Conservation (phyloP, 2,888 invertebrate genomes). For the Lamproptera curius region DNA sequence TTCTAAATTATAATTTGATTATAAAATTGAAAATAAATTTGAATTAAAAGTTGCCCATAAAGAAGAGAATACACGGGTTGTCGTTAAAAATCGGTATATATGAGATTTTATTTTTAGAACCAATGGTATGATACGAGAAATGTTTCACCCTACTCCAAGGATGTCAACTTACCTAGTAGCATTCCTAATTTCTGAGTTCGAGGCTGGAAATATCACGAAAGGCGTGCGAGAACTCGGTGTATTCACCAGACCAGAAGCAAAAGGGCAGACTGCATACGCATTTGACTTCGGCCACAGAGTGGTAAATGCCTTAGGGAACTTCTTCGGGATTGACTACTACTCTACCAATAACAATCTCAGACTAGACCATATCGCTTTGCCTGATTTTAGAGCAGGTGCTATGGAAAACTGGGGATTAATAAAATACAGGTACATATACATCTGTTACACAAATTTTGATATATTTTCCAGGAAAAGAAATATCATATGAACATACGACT, state of each 20-base stretch:
- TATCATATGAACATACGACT: no score
- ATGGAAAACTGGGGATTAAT: conserved; percentile 97
- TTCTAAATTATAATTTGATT: no score
- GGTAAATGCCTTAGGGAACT: conserved; percentile 71
- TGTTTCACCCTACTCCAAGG: conserved; percentile 78
- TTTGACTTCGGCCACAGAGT: conserved; percentile 77
- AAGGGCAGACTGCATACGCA: conserved; percentile 82
- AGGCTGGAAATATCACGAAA: conserved; percentile 41
- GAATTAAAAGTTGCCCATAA: no score
- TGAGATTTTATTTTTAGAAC: conserved; percentile 45
- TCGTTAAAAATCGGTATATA: no score
- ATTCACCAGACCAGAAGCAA: conserved; percentile 83
- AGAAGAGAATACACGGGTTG: no score
- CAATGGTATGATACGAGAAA: conserved; percentile 80
- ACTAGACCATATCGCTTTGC: conserved; percentile 90
- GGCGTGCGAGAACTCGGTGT: conserved; percentile 74
- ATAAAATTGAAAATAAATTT: no score
- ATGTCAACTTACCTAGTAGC: conserved; percentile 93
- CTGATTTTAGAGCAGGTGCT: conserved; percentile 90
- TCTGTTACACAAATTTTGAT: no score
- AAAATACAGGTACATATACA: conserved; percentile 86
- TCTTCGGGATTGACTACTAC: conserved; percentile 77
- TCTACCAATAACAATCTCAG: conserved; percentile 79
- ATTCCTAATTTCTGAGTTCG: conserved; percentile 87
- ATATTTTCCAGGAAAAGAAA: no score